phyloP scores from a whole-genome alignment of 2,888 invertebrate genomes.

The Parasteatoda lunata region DNA sequence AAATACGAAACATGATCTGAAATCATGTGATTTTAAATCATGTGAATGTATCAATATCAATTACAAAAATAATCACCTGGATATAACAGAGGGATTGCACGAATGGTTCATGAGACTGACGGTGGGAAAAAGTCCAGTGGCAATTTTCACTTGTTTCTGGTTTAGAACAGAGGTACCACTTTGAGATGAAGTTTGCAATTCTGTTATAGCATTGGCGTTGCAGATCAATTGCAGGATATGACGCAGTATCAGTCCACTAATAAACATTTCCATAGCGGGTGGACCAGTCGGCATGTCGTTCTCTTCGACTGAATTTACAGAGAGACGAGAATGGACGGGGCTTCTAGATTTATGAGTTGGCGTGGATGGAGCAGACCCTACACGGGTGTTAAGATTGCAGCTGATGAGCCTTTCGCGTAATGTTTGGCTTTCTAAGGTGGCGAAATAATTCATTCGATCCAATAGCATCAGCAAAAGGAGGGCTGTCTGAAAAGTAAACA shows the following conservation, averaged over 20 bases:
- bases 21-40: too few species aligned
- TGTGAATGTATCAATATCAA: background rate
- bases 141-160: conserved; percentile 77
- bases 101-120: conserved; percentile 95
- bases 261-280: conserved; percentile 73
- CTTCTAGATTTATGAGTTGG: conserved; percentile 63
- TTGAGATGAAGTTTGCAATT: conserved; percentile 71
- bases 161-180: conserved; percentile 51
- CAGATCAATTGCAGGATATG: conserved; percentile 87
- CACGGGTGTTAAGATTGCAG: conserved; percentile 31
- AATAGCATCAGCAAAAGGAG: conserved; percentile 53
- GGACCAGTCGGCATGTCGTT: conserved; percentile 28
- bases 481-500: conserved; percentile 48
- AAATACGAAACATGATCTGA: too few species aligned
- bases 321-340: conserved; percentile 63
- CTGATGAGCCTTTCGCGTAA: conserved; percentile 46
- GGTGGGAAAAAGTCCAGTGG: conserved; percentile 89
- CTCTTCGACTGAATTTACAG: conserved; percentile 52
- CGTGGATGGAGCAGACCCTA: conserved; percentile 63
- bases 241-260: conserved; percentile 82
- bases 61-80: conserved; percentile 77
- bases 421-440: conserved; percentile 48
- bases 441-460: conserved; percentile 57
- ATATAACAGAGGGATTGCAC: conserved; percentile 87
- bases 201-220: conserved; percentile 84